A percentile compares a stretch with the other conserved stretches of the same genome.
These are phyloP conservation scores for Eurois occulta DNA, from an alignment of 2,888 invertebrate genomes.

Conservation along the genomic window DNA sequence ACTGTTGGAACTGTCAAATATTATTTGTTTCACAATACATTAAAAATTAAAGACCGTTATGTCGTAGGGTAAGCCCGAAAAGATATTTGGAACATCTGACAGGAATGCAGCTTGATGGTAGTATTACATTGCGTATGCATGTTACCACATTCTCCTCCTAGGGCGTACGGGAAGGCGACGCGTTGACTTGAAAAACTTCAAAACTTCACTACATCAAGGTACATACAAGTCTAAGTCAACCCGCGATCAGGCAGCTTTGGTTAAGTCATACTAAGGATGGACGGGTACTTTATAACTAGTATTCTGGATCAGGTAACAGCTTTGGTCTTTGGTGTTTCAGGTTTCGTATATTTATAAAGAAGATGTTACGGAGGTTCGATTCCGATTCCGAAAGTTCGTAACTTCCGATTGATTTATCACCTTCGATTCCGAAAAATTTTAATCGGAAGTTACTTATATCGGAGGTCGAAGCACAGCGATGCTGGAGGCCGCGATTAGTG, in stretches of 20 bases:
- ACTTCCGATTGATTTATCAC: not conserved
- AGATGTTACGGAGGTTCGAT: too few relatives aligned
- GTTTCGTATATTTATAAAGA: constrained; percentile 25
- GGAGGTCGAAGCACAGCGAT: not conserved
- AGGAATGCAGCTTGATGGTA: not conserved
- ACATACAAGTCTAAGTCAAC: constrained; percentile 20
- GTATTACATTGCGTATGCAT: not conserved
- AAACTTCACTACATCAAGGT: not conserved
- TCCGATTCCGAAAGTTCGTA: not conserved
- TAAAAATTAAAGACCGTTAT: not conserved
- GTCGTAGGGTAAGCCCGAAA: not conserved
- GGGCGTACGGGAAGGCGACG: not conserved
- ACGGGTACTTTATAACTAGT: constrained; percentile 20
- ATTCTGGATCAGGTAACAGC: constrained; percentile 25
- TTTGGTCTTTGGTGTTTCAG: constrained; percentile 49
- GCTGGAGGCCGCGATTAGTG: not conserved
- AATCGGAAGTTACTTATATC: not conserved
- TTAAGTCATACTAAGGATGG: constrained; percentile 37
- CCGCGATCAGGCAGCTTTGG: constrained; percentile 20
- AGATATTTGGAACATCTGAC: not conserved
- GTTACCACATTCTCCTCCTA: not conserved
- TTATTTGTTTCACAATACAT: constrained; percentile 21
- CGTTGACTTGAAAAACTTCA: constrained; percentile 25
- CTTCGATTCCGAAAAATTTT: not conserved
- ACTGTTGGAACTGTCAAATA: constrained; percentile 34